Conservation (phyloP, 2,113 vertebrate species). For the Rhinogobius similis region DNA sequence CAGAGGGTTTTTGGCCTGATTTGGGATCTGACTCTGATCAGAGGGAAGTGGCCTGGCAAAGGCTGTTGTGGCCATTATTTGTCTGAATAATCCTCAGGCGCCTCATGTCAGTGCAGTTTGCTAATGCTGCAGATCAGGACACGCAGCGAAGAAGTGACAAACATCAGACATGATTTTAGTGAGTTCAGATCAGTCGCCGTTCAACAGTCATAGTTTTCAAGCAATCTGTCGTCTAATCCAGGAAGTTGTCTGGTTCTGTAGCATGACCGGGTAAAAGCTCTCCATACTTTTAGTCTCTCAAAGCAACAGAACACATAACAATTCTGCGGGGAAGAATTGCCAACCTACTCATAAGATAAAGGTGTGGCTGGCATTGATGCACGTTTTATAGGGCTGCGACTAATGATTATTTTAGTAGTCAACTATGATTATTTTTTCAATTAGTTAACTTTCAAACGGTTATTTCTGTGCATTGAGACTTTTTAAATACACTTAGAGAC, state of each 20-base stretch:
- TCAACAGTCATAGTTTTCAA: no score
- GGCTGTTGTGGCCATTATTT: not conserved
- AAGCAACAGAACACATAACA: no score
- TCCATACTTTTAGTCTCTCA: no score
- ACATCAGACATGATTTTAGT: not conserved
- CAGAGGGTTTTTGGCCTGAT: not conserved
- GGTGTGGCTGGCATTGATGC: not conserved
- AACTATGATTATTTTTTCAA: no score
- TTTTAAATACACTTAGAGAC: no score
- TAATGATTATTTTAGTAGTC: no score
- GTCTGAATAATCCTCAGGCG: conserved; percentile 1
- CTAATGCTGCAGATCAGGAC: not conserved
- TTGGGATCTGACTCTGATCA: conserved; percentile 7
- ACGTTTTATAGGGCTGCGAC: no score
- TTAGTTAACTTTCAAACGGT: no score
- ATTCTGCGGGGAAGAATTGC: no score
- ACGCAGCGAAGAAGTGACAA: not conserved
- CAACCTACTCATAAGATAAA: not conserved
- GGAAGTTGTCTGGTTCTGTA: not conserved
- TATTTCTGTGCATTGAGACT: no score
- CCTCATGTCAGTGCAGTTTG: not conserved
- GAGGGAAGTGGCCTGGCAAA: conserved; percentile 4
- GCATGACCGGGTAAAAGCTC: not conserved
- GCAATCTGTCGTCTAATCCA: not conserved
- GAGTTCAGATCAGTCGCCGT: not conserved